phyloP scores from a whole-genome alignment of 2,113 vertebrate species.

The Philantomba maxwellii region DNA sequence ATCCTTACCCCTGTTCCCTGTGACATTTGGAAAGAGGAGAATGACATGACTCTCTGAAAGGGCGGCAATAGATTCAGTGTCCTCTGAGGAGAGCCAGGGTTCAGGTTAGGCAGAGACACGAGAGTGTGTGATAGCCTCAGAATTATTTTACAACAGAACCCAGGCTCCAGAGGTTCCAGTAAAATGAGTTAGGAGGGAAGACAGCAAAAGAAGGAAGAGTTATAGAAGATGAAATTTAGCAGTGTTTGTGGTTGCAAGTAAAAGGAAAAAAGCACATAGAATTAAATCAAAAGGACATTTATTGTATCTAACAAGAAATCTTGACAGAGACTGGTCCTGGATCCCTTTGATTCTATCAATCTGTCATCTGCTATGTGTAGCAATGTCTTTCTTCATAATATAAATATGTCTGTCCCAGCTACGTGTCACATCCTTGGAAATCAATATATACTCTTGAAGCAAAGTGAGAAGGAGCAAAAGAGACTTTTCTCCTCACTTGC shows the following conservation, averaged over 20 bases:
- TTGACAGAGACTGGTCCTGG: background rate
- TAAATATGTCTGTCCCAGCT: background rate
- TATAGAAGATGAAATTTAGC: background rate
- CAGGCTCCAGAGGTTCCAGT: background rate
- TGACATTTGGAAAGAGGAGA: slow-evolving; percentile 27
- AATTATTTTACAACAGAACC: background rate
- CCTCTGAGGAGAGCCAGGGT: background rate
- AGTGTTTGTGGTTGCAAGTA: background rate
- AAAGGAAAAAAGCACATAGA: background rate
- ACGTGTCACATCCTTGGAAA: background rate
- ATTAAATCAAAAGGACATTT: background rate
- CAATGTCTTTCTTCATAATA: background rate
- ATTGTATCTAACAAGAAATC: background rate
- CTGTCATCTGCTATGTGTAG: background rate
- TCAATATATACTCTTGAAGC: background rate
- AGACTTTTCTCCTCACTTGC: background rate
- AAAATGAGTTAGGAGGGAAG: background rate
- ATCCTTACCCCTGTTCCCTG: background rate
- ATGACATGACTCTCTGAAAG: background rate
- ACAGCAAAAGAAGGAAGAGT: background rate
- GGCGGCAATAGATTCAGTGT: background rate
- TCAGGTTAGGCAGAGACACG: background rate
- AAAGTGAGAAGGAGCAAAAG: background rate
- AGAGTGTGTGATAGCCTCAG: background rate
- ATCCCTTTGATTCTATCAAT: background rate